Percentiles rank a stretch among this genome's conserved stretches.
phyloP scores from a whole-genome alignment of 1,140 invertebrate species.

The Pachyrhynchus sulphureomaculatus region DNA sequence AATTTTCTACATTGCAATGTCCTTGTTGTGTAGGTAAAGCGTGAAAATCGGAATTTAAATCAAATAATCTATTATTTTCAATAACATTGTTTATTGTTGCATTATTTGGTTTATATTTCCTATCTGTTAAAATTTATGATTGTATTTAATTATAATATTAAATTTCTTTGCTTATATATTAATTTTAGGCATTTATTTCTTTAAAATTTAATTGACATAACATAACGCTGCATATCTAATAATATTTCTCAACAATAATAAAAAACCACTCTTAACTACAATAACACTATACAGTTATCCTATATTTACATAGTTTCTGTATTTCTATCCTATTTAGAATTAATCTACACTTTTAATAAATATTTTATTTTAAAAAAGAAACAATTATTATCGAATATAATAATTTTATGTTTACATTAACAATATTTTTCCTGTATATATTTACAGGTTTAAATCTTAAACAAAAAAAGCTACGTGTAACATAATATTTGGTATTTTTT shows the following conservation, averaged over 20 bases:
- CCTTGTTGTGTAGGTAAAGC: too few species aligned
- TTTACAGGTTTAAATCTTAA: too few species aligned
- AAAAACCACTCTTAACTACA: background rate
- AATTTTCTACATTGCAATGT: too few species aligned
- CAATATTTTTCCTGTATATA: too few species aligned
- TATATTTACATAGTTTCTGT: background rate
- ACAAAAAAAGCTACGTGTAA: too few species aligned
- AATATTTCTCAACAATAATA: slow-evolving; percentile 28
- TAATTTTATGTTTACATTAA: too few species aligned
- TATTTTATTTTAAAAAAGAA: too few species aligned
- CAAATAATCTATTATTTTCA: too few species aligned
- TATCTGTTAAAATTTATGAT: slow-evolving; percentile 4
- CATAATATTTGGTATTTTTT: too few species aligned
- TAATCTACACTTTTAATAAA: slow-evolving; percentile 3
- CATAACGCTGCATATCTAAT: slow-evolving; percentile 28
- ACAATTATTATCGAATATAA: too few species aligned
- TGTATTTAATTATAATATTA: background rate
- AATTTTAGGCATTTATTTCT: slow-evolving; percentile 9
- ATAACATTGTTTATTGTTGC: slow-evolving; percentile 8
- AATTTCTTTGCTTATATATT: background rate
- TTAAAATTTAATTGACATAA: slow-evolving; percentile 30
- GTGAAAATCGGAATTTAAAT: too few species aligned
- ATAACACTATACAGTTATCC: slow-evolving; percentile 7
- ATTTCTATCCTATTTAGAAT: slow-evolving; percentile 1
- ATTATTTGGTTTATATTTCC: slow-evolving; percentile 4